These are phyloP conservation scores for Chauna torquata DNA, from an alignment of 2,113 vertebrate genomes.

Conservation along the genomic window DNA sequence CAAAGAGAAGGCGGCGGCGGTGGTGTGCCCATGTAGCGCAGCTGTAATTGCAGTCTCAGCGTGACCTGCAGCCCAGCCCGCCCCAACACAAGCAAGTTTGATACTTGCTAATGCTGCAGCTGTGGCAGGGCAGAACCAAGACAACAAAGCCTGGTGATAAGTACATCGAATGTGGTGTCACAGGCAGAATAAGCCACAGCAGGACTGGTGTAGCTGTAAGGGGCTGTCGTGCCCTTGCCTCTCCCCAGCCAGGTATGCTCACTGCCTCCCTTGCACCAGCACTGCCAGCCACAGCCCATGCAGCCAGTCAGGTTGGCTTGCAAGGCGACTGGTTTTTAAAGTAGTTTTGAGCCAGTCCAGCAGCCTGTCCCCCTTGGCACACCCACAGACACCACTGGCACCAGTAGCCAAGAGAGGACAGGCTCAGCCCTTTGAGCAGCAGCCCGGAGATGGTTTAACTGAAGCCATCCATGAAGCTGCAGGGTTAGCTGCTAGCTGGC, in stretches of 20 bases:
- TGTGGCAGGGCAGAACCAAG: background rate
- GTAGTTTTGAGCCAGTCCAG: background rate
- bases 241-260: background rate
- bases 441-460: background rate
- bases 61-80: background rate
- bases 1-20: background rate
- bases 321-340: background rate
- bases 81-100: background rate
- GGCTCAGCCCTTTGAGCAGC: accelerated
- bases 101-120: background rate
- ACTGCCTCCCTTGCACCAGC: background rate
- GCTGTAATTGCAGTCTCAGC: background rate
- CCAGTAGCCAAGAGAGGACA: background rate
- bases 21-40: background rate
- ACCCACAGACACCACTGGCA: background rate
- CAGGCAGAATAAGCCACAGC: background rate
- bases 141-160: background rate
- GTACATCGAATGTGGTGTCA: background rate
- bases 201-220: background rate
- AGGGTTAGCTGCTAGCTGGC: background rate
- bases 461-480: background rate
- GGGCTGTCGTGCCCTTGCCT: background rate
- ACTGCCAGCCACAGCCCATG: background rate
- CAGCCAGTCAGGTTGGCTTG: background rate
- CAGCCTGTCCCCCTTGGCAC: background rate